Evolutionary conservation across 1,140 invertebrate species (phyloP).

Genomic region (Panagrolaimus sp.): DNA sequence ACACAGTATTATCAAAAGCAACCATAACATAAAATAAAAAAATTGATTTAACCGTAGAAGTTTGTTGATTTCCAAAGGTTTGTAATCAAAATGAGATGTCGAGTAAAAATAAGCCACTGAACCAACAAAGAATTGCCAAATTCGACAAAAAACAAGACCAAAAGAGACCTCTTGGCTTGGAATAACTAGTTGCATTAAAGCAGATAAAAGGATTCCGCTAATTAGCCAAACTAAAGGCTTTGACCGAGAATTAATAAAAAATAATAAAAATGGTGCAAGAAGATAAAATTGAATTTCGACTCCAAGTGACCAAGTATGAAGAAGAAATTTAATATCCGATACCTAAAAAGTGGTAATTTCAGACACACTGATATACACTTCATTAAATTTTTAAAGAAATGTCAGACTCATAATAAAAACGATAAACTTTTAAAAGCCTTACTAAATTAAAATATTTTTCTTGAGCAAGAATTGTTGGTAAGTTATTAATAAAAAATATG

Average conservation of each 20-base stretch:
- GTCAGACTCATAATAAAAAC: too few species aligned
- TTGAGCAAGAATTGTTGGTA: not conserved
- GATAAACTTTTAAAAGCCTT: not conserved
- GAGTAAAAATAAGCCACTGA: not conserved
- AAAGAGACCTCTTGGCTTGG: not conserved
- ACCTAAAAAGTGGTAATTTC: too few species aligned
- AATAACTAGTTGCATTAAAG: not conserved
- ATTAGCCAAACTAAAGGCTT: not conserved
- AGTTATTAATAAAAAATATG: not conserved
- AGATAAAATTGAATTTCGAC: not conserved
- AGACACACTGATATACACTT: too few species aligned
- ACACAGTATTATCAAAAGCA: too few species aligned
- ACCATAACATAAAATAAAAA: not conserved
- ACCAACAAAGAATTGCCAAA: slow-evolving; percentile 3
- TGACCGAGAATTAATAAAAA: not conserved
- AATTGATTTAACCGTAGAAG: not conserved
- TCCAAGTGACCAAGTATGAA: not conserved
- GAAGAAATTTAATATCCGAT: not conserved
- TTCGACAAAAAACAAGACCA: slow-evolving; percentile 1
- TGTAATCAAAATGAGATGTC: not conserved
- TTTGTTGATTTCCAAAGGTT: not conserved
- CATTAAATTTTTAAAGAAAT: too few species aligned
- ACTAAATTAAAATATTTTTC: not conserved
- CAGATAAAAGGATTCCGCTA: not conserved
- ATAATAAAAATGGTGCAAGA: not conserved